Base-by-base conservation (phyloP, 2,113 vertebrate genomes). In the Galemys pyrenaicus region DNA sequence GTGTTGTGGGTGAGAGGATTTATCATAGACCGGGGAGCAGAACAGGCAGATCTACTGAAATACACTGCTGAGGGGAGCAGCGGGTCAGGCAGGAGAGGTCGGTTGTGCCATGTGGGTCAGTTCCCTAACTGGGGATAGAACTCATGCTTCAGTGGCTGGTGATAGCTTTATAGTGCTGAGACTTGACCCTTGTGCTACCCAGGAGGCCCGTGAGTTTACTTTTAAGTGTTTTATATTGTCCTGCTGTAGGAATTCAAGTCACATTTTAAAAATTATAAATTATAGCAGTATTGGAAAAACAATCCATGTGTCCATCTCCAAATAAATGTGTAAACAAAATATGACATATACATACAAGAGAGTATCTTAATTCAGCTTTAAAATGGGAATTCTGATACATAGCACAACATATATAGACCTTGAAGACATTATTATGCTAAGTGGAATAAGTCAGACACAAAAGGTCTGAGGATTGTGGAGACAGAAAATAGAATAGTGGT, bases 201-300 rank as follows among this genome's bases (percentile, higher is more conserved):
- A n/a, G n/a, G n/a, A n/a, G n/a, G n/a, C n/a, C n/a, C n/a, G n/a
- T n/a, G n/a, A n/a, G n/a, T 26, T 58, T 88, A 62, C 39, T 82
- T 88, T 83, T 46, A 82, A 82, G 54, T 10, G 46, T 62, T 39
- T 85, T 71, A 85, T 95, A 90, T 87, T 75, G 16, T 82, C 65
- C 87, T n/a, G 71, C 65, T 87, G 15, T 56, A 58, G 46, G 73
- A 92, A 91, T 60, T 95, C 30, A 74, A 74, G 30, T 22, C 39
- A 92, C 70, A 84, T 49, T 92, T 60, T 0, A 80, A 82, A 95
- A 79, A 79, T 24, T 94, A 35, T 85, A 91, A 91, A 88, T 37
- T 77, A 54, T 28, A 68, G 41, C 62, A 85, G 79, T 30, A 85
- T 37, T n/a, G 49, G 70, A 17, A 41, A 86, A 89, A 62, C 16